Base-by-base conservation (phyloP, 2,888 invertebrate species). In the Zeuzera pyrina region DNA sequence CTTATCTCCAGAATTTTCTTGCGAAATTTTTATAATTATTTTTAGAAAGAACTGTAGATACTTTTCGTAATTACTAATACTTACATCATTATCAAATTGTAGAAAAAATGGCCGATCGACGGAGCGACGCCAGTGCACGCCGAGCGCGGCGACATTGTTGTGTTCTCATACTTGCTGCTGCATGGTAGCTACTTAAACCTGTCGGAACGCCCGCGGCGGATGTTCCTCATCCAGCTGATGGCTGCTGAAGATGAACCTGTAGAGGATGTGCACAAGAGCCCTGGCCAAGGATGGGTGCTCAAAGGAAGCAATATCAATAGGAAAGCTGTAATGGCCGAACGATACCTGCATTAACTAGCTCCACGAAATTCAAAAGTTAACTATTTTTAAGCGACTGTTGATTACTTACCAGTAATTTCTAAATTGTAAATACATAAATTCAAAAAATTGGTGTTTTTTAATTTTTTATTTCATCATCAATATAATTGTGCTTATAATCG, bases 101-200 rank as follows among this genome's bases (percentile, higher is more conserved):
- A 60, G 54, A 50, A 54, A 24, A 45, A 56, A 35, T 66, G 59
- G 39, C 69, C 79, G 0, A 41, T 81, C 5, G 60, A 67, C 7
- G 60, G 60, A 15, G 79, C 72, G 1, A 54, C 52, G 1, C 69
- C 79, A 1, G 52, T 83, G 1, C 35, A 36, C 3, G 76, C 77
- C 1, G 69, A 68, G 37, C 65, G 59, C 31, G 83, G 79, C 2
- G 73, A 81, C 19, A 54, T 84, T 12, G 51, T 79, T 3, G 52
- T 83, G 11, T 84, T 84, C 41, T 79, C 79, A 1, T 83, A 84
- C 39, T 53, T 84, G 6, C 47, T 79, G 12, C 52, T 84, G 12
- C 81, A 83, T 39, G 83, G 81, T 11, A 79, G 79, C 11, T 81
- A 77, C 35, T 41, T 76, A 8, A 83, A 84, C 46, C 46, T 60